Evolutionary conservation across 2,888 invertebrate species (phyloP).

Genomic region (Ophioninae sp.): DNA sequence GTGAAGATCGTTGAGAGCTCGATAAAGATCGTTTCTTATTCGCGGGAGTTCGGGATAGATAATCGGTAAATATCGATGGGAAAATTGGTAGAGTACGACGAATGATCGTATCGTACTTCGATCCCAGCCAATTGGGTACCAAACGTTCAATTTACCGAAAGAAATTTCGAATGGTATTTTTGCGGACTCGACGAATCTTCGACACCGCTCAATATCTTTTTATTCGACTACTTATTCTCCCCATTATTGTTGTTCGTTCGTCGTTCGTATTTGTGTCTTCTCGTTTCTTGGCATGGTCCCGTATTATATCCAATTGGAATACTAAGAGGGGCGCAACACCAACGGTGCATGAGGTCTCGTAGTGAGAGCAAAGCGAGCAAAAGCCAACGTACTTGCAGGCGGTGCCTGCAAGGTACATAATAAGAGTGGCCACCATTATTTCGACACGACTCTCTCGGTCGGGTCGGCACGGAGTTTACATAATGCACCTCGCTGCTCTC

Average conservation of each 20-base stretch:
- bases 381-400: slow-evolving; percentile 47
- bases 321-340: slow-evolving; percentile 61
- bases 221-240: background rate
- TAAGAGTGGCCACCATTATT: slow-evolving; percentile 79
- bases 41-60: slow-evolving; percentile 8
- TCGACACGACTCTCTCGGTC: slow-evolving; percentile 75
- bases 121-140: background rate
- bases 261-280: background rate
- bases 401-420: slow-evolving; percentile 72
- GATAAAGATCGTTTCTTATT: slow-evolving; percentile 17
- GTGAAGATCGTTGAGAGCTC: slow-evolving; percentile 7
- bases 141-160: slow-evolving; percentile 12
- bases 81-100: background rate
- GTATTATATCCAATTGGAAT: slow-evolving; percentile 55
- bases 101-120: background rate
- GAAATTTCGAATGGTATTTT: background rate
- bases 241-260: background rate
- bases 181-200: slow-evolving; percentile 7
- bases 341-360: slow-evolving; percentile 37
- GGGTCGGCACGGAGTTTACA: slow-evolving; percentile 73
- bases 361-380: slow-evolving; percentile 45
- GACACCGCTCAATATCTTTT: slow-evolving; percentile 6
- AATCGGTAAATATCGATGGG: slow-evolving; percentile 9
- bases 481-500: slow-evolving; percentile 69
- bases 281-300: slow-evolving; percentile 31